Conservation (phyloP, 2,113 vertebrate genomes). For the Microcebus lehilahytsara region DNA sequence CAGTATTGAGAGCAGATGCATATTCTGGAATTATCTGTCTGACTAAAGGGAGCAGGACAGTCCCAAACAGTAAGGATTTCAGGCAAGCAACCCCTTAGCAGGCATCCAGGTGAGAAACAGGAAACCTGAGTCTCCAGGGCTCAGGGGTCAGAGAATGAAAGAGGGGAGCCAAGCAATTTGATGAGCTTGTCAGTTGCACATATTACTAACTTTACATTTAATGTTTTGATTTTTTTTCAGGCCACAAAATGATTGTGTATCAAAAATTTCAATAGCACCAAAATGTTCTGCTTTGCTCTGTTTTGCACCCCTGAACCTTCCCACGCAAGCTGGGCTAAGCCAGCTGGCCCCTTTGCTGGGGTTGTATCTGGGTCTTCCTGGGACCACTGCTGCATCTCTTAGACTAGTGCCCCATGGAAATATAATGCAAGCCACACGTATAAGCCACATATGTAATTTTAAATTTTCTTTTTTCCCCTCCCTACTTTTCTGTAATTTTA, state of each 20-base stretch:
- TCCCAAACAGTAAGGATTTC: background rate
- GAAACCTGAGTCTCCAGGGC: rapidly evolving
- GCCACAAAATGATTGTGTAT: background rate
- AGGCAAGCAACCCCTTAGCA: background rate
- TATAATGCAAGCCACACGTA: background rate
- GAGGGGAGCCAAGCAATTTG: background rate
- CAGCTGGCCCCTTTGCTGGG: background rate
- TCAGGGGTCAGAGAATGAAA: background rate
- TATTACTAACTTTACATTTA: background rate
- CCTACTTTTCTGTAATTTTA: too few relatives aligned
- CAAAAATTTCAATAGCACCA: background rate
- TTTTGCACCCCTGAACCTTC: background rate
- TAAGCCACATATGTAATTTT: too few relatives aligned
- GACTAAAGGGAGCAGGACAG: background rate
- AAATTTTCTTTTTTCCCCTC: too few relatives aligned
- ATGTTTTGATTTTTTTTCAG: background rate
- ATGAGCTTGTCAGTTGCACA: background rate
- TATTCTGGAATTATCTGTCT: background rate
- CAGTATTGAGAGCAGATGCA: background rate
- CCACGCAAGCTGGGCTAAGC: background rate
- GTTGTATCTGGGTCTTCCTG: background rate
- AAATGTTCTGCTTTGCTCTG: background rate
- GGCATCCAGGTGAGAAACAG: background rate
- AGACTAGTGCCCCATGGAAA: background rate
- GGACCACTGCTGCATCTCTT: background rate